A percentile compares a stretch with the other conserved stretches of the same genome.
phyloP scores from a whole-genome alignment of 92 coral and sea anemone genomes.

The Metridium senile region DNA sequence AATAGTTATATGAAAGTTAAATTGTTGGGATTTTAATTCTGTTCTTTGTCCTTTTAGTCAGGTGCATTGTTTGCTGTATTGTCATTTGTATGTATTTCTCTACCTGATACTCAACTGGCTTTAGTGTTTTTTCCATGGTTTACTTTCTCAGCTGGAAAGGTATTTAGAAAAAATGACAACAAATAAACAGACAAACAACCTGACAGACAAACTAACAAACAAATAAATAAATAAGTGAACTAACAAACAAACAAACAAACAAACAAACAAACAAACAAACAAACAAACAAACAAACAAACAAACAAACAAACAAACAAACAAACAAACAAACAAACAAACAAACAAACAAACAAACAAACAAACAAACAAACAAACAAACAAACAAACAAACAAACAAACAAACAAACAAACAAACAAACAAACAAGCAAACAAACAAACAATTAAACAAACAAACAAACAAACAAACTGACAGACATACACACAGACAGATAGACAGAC shows the following conservation, averaged over 20 bases:
- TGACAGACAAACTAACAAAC: neutral
- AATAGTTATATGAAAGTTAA: too few species aligned
- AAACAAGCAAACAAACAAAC: neutral
- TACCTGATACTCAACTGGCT: slow-evolving; percentile 83
- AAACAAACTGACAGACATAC: neutral
- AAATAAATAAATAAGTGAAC: neutral
- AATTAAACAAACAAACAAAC: neutral
- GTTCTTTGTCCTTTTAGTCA: slow-evolving; percentile 53
- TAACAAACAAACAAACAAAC: neutral
- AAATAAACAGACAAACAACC: neutral
- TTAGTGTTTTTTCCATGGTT: slow-evolving; percentile 91
- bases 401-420: neutral
- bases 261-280: neutral
- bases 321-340: neutral
- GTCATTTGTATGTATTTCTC: slow-evolving; percentile 74
- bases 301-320: neutral
- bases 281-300: neutral
- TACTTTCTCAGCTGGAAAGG: slow-evolving; percentile 87
- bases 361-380: neutral
- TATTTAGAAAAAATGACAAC: slow-evolving; percentile 12
- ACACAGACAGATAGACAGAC: too few species aligned
- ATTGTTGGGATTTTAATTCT: too few species aligned
- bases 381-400: neutral
- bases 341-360: neutral
- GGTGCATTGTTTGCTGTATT: slow-evolving; percentile 92